A percentile compares a stretch with the other conserved stretches of the same genome.
Conservation (phyloP, 2,888 invertebrate genomes). For the Cryptus viduatorius region DNA sequence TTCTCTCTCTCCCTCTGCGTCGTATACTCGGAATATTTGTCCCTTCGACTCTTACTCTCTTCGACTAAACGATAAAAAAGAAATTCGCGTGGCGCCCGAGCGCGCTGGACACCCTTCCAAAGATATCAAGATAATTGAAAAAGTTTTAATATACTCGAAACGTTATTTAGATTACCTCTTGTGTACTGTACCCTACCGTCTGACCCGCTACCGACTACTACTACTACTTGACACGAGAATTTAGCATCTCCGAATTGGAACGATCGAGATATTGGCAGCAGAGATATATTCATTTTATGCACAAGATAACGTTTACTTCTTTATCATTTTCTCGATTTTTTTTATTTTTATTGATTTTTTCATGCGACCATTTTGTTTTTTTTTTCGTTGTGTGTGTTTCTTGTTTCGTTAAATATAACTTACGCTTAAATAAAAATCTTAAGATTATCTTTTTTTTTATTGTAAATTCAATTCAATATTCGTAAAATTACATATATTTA, state of each 20-base stretch:
- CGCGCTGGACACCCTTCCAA: constrained; percentile 32
- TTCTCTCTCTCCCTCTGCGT: constrained; percentile 13
- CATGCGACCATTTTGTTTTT: too few relatives aligned
- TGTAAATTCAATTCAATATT: too few relatives aligned
- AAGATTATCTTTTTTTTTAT: too few relatives aligned
- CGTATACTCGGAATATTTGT: constrained; percentile 12
- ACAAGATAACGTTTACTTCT: not conserved
- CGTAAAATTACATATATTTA: too few relatives aligned
- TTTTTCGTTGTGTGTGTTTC: too few relatives aligned
- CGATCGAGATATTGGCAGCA: constrained; percentile 9
- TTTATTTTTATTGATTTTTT: too few relatives aligned
- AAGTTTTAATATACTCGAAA: constrained; percentile 78
- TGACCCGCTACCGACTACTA: constrained; percentile 48
- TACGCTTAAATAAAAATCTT: too few relatives aligned
- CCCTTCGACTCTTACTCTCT: constrained; percentile 42
- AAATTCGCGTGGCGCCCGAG: constrained; percentile 12
- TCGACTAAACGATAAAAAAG: constrained; percentile 35
- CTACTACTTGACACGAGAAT: constrained; percentile 48
- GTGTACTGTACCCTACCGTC: constrained; percentile 12
- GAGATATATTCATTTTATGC: not conserved
- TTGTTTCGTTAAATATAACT: too few relatives aligned
- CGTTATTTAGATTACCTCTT: constrained; percentile 70
- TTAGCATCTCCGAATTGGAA: constrained; percentile 23
- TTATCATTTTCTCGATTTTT: too few relatives aligned
- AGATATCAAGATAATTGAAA: constrained; percentile 81